Conservation (phyloP, 2,888 invertebrate genomes). For the Leucozona laternaria region DNA sequence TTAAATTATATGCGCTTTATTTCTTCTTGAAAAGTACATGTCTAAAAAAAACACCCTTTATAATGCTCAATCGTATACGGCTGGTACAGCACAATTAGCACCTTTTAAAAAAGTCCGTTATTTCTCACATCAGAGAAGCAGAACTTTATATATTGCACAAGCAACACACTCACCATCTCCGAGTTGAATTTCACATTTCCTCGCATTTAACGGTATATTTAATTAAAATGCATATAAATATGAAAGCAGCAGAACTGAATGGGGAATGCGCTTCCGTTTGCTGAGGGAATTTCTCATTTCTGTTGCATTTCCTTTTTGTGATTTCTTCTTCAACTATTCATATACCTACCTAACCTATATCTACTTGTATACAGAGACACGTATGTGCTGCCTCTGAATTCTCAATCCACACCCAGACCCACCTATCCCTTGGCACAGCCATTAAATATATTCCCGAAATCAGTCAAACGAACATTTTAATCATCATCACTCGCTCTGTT, state of each 20-base stretch:
- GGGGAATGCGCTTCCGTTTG: constrained; percentile 15
- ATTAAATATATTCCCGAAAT: constrained; percentile 54
- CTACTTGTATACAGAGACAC: too few relatives aligned
- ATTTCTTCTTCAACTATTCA: constrained; percentile 6
- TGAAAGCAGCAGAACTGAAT: constrained; percentile 7
- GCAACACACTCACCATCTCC: background rate
- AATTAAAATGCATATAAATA: constrained; percentile 57
- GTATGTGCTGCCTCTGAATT: background rate
- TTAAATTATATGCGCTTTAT: too few relatives aligned
- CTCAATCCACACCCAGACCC: background rate
- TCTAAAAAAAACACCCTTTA: too few relatives aligned
- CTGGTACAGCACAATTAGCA: background rate
- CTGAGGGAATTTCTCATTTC: constrained; percentile 50
- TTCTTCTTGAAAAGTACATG: too few relatives aligned
- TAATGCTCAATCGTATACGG: too few relatives aligned
- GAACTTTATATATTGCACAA: background rate
- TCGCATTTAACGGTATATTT: constrained; percentile 40
- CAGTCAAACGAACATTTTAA: constrained; percentile 73
- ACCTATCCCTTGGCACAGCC: background rate
- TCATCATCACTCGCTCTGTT: constrained; percentile 61
- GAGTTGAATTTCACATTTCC: constrained; percentile 18
- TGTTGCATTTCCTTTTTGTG: constrained; percentile 44
- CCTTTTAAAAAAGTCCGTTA: background rate
- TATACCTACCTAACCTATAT: too few relatives aligned
- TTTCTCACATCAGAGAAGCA: background rate